Conservation (phyloP, 2,797 vertebrate species). For the Lagocephalus sceleratus region DNA sequence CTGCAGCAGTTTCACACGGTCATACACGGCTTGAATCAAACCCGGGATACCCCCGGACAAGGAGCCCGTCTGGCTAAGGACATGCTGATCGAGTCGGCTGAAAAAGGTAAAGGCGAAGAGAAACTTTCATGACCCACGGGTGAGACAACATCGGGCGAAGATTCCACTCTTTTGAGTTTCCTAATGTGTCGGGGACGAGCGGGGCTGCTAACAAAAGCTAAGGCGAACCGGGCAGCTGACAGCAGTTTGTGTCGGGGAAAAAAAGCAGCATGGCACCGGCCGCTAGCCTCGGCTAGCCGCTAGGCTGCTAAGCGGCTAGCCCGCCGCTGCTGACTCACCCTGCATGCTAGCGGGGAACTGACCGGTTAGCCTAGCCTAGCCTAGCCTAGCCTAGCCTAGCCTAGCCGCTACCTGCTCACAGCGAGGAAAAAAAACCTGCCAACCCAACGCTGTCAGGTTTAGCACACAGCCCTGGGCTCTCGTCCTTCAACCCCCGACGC, state of each 20-base stretch:
- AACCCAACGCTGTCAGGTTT: conserved; percentile 9
- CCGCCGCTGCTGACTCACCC: conserved; percentile 74
- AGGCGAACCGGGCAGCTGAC: conserved; percentile 31
- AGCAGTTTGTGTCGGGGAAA: conserved; percentile 24
- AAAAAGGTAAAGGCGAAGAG: no score
- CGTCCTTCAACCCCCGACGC: not conserved
- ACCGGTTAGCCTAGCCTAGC: conserved; percentile 22
- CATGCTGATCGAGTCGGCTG: conserved; percentile 1
- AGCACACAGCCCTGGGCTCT: not conserved
- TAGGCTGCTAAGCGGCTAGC: conserved; percentile 52
- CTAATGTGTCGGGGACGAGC: conserved; percentile 16
- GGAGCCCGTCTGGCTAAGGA: conserved; percentile 21
- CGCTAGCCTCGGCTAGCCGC: conserved; percentile 56
- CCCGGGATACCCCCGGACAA: not conserved
- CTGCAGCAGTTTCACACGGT: not conserved
- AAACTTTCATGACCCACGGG: no score
- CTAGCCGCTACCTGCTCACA: conserved; percentile 39
- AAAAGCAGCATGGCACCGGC: conserved; percentile 44
- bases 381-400: no score
- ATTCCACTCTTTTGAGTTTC: no score
- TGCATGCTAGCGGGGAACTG: conserved; percentile 33
- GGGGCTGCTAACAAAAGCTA: conserved; percentile 37
- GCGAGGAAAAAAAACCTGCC: conserved; percentile 13
- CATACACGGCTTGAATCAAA: not conserved
- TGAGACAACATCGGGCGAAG: not conserved